Base-by-base conservation (phyloP, 2,797 vertebrate genomes). In the Geotria australis region DNA sequence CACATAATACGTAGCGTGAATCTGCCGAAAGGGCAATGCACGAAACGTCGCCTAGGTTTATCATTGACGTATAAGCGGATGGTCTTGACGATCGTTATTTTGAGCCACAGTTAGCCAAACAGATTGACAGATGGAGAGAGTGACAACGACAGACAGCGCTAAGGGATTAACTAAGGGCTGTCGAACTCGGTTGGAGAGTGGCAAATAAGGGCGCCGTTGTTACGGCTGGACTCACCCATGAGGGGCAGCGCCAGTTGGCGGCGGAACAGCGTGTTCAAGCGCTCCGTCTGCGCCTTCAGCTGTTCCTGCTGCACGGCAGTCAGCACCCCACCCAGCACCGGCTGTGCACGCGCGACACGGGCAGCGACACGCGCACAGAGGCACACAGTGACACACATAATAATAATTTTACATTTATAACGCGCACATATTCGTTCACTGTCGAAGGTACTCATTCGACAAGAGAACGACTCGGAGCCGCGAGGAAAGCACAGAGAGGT, bases 211-310 rank as follows among this genome's bases (percentile, higher is more conserved):
- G 57, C 57, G 47, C 2, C 3, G 24, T 38, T 38, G 24, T 38
- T 38, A 38, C 24, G 5, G 5, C 24, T 10, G 57, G 57, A 56
- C 78, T 77, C 70, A 96, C 91, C 85, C 61, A 86, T 74, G 61
- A 94, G 73, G 0, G 91, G 86, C 60, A 96, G 61, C 12, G 80
- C 77, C 72, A 98, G 67, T 75, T 96, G 88, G 62, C 91, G 81
- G 60, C 78, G 76, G 68, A 94, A 98, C 48, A 98, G 78, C 1
- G 70, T 75, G 66, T 94, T 82, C 62, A 98, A 82, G 65, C 76
- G 80, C 65, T 81, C 76, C 1, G 91, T 77, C 71, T 96, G 89
- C 61, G 67, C 62, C 61, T 73, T 79, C 63, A 83, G 67, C 71
- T 76, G 72, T 73, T 79, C 78, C 73, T 89, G 80, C 71, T 85